Conservation (phyloP, 2,113 vertebrate genomes). For the Microcebus jonahi region DNA sequence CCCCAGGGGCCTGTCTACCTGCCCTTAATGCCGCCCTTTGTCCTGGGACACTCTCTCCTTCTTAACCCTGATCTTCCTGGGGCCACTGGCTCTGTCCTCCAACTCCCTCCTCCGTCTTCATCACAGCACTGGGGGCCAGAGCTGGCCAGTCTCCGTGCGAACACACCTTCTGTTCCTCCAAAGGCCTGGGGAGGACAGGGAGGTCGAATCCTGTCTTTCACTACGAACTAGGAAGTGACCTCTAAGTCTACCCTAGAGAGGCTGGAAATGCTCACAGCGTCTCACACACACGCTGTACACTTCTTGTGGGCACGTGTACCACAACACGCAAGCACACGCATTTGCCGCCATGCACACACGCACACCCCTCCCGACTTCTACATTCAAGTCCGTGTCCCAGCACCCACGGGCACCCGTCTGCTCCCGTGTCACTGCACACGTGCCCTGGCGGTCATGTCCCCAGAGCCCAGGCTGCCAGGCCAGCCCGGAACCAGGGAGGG, state of each 20-base stretch:
- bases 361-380: not conserved
- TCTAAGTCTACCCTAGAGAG: not conserved
- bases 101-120: not conserved
- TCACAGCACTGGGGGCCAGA: not conserved
- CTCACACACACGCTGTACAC: not conserved
- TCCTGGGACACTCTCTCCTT: not conserved
- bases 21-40: not conserved
- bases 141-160: not conserved
- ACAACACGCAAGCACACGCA: not conserved
- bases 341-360: too few relatives aligned
- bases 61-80: not conserved
- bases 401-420: not conserved
- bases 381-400: not conserved
- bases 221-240: not conserved
- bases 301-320: not conserved
- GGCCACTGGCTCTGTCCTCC: not conserved
- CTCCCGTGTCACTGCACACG: accelerated
- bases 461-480: not conserved
- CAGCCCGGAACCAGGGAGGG: not conserved
- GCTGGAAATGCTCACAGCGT: not conserved
- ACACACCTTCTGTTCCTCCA: not conserved
- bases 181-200: not conserved
- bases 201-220: not conserved
- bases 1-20: not conserved
- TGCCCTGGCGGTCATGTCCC: not conserved